A percentile compares a stretch with the other conserved stretches of the same genome.
These are phyloP conservation scores for Hypomecis atomaria DNA, from an alignment of 2,888 invertebrate genomes.

Conservation along the genomic window DNA sequence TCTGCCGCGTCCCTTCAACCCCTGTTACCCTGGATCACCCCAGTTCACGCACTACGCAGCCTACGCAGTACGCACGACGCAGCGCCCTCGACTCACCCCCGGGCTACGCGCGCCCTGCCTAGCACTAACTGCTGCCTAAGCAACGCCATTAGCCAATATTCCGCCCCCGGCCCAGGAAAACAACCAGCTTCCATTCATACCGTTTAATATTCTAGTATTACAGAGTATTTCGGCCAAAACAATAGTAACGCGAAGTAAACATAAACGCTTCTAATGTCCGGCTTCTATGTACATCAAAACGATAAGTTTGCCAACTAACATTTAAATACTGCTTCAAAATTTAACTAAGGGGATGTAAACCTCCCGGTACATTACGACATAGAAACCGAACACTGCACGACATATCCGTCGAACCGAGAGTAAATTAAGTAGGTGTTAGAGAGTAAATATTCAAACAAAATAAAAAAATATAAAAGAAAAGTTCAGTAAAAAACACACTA, in stretches of 20 bases:
- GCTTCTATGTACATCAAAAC: constrained; percentile 1
- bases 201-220: constrained; percentile 54
- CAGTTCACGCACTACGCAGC: constrained; percentile 16
- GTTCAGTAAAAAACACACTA: background rate
- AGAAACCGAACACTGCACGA: background rate
- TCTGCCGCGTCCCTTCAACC: constrained; percentile 13
- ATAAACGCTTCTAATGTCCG: constrained; percentile 31
- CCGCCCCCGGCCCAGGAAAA: constrained; percentile 47
- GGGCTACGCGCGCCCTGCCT: constrained; percentile 17
- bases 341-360: background rate
- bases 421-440: background rate
- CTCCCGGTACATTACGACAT: background rate
- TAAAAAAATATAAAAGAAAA: background rate
- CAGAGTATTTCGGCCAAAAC: constrained; percentile 43
- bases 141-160: constrained; percentile 40
- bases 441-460: background rate
- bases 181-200: constrained; percentile 56
- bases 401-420: background rate
- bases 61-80: constrained; percentile 36
- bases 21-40: constrained; percentile 15
- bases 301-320: background rate
- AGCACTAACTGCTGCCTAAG: constrained; percentile 40
- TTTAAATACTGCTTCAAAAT: background rate
- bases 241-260: constrained; percentile 30
- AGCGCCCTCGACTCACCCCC: constrained; percentile 33